A percentile compares a stretch with the other conserved stretches of the same genome.
Conservation (phyloP, 1,140 invertebrate species). For the Psix sp. region DNA sequence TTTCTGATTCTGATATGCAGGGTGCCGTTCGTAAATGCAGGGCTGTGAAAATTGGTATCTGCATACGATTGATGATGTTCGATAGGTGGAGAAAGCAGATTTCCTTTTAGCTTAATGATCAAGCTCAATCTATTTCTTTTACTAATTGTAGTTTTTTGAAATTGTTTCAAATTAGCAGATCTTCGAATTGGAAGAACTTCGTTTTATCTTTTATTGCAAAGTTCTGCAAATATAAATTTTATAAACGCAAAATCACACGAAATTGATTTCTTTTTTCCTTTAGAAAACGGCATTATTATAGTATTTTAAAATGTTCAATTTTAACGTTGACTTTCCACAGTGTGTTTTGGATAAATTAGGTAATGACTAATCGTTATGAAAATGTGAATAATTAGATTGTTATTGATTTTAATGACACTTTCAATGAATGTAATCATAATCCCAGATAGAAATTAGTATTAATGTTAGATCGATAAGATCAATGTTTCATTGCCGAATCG, state of each 20-base stretch:
- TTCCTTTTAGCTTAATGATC: not conserved
- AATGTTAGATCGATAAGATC: no score
- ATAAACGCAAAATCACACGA: no score
- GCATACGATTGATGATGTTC: constrained; percentile 36
- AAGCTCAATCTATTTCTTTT: constrained; percentile 6
- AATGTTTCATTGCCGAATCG: no score
- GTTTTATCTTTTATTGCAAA: no score
- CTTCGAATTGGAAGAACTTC: no score
- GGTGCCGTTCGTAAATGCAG: constrained; percentile 29
- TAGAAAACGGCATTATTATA: no score
- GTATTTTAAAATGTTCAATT: no score
- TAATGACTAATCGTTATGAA: constrained; percentile 6
- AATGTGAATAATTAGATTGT: constrained; percentile 21
- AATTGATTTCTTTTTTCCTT: no score
- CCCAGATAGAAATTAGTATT: constrained; percentile 14
- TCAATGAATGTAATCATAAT: constrained; percentile 11
- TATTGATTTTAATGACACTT: constrained; percentile 11
- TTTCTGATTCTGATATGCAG: constrained; percentile 22
- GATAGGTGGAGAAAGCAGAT: constrained; percentile 25
- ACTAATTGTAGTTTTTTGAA: not conserved
- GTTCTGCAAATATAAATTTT: no score
- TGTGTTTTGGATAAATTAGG: no score
- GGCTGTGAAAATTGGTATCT: constrained; percentile 51
- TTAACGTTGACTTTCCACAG: no score
- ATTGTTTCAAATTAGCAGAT: no score